A percentile compares a stretch with the other conserved stretches of the same genome.
phyloP scores from a whole-genome alignment of 2,113 vertebrate species.

The Hypanus sabinus region DNA sequence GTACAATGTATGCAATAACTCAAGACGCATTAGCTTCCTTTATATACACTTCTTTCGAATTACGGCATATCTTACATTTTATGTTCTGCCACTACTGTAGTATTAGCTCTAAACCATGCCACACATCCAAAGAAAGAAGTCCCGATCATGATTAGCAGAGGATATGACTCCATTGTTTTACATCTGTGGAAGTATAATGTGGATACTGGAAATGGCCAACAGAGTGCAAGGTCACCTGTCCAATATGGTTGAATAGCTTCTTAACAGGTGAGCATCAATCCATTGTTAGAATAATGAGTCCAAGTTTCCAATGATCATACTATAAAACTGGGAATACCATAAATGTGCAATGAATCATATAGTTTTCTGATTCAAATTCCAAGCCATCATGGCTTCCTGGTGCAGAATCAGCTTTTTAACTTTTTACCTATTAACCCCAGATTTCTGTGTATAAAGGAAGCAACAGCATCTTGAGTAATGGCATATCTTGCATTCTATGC shows the following conservation, averaged over 20 bases:
- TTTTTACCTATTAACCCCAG: background rate
- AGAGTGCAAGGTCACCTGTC: background rate
- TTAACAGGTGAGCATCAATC: background rate
- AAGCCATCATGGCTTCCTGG: background rate
- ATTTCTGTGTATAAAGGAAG: background rate
- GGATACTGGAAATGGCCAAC: background rate
- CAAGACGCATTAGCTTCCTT: no score
- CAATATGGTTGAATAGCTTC: background rate
- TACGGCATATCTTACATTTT: no score
- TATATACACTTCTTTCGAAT: no score
- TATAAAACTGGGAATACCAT: background rate
- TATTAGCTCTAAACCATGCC: background rate
- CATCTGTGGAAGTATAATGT: background rate
- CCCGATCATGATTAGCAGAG: background rate
- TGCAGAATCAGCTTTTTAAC: background rate
- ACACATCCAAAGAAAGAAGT: background rate
- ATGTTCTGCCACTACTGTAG: background rate
- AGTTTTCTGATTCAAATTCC: background rate
- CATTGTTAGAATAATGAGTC: no score
- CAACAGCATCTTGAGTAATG: background rate
- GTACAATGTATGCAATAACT: no score
- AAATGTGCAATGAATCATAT: background rate
- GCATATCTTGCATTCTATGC: background rate
- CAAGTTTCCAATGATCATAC: background rate
- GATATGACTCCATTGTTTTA: background rate